A percentile compares a stretch with the other conserved stretches of the same genome.
These are phyloP conservation scores for Dynastes tityus DNA, from an alignment of 2,888 invertebrate genomes.

Conservation along the genomic window DNA sequence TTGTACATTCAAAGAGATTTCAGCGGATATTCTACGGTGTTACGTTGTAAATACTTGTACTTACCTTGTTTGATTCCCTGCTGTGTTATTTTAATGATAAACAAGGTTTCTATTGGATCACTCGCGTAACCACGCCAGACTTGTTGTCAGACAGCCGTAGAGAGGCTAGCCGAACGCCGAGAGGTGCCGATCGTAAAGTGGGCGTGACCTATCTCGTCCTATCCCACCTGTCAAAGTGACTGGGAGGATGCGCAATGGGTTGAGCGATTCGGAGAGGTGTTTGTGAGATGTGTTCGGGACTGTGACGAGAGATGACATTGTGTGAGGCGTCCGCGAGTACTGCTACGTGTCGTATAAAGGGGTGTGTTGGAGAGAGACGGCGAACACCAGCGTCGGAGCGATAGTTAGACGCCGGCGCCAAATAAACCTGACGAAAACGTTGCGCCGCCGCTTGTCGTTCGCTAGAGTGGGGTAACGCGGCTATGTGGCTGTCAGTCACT, in stretches of 20 bases:
- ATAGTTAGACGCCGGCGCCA: slow-evolving; percentile 66
- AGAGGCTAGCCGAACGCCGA: slow-evolving; percentile 64
- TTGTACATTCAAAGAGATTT: background rate
- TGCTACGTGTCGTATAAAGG: slow-evolving; percentile 52
- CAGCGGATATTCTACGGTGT: background rate
- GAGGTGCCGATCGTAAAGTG: slow-evolving; percentile 65
- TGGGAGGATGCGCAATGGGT: slow-evolving; percentile 68
- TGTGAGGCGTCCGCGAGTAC: slow-evolving; percentile 57
- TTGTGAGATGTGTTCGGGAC: slow-evolving; percentile 65
- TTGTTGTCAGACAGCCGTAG: slow-evolving; percentile 64
- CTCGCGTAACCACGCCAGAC: slow-evolving; percentile 61
- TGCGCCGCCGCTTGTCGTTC: slow-evolving; percentile 64
- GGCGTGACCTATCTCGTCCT: slow-evolving; percentile 61
- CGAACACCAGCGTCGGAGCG: slow-evolving; percentile 51
- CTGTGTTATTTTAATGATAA: background rate
- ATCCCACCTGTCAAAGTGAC: slow-evolving; percentile 71
- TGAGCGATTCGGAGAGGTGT: slow-evolving; percentile 60
- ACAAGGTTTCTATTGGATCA: background rate
- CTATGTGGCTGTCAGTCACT: slow-evolving; percentile 70
- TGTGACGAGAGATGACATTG: slow-evolving; percentile 71
- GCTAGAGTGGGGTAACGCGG: slow-evolving; percentile 65
- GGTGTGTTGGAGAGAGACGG: slow-evolving; percentile 50
- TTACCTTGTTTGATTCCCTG: background rate
- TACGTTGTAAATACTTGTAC: background rate
- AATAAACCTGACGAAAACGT: slow-evolving; percentile 67